Base-by-base conservation (phyloP, 2,888 invertebrate genomes). In the Orthonevra nobilis region DNA sequence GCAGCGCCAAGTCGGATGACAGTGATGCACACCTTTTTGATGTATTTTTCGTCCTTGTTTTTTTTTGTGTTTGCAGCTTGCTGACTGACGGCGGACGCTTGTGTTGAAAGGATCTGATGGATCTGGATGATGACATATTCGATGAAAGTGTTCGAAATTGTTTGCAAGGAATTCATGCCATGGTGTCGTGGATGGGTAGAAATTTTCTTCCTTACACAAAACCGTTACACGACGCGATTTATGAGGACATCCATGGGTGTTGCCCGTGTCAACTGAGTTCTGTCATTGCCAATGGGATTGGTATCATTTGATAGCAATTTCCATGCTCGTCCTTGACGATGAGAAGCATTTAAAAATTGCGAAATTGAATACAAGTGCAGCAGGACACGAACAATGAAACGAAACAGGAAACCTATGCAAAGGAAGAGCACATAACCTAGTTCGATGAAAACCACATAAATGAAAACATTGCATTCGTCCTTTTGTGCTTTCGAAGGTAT, bases 21-120 rank as follows among this genome's bases (percentile, higher is more conserved):
- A 79, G 54, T 79, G 79, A 73, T 73, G 77, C 77, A 79, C 66
- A 72, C 72, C 77, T 52, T 44, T 64, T 52, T 38, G 58, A 3
- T 23, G 52, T 72, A 58, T 72, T 70, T 30, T 56, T 30, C 7
- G 12, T 28, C 36, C 14, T 19, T 19, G 9, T 34, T 30, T 44
- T 9, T 12, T 12, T 2, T 46, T 20, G 6, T 42, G 32, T 3
- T 1, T 4, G n/a, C 10, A 10, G 9, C n/a, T n/a, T n/a, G n/a
- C n/a, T n/a, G n/a, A n/a, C n/a, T n/a, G n/a, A n/a, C n/a, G n/a
- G n/a, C n/a, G n/a, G n/a, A n/a, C n/a, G n/a, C n/a, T n/a, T n/a
- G n/a, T n/a, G n/a, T n/a, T n/a, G n/a, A n/a, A n/a, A n/a, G n/a
- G n/a, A n/a, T n/a, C n/a, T n/a, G n/a, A n/a, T n/a, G n/a, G n/a